These are phyloP conservation scores for Lacanobia oleracea DNA, from an alignment of 2,888 invertebrate genomes.

Conservation along the genomic window DNA sequence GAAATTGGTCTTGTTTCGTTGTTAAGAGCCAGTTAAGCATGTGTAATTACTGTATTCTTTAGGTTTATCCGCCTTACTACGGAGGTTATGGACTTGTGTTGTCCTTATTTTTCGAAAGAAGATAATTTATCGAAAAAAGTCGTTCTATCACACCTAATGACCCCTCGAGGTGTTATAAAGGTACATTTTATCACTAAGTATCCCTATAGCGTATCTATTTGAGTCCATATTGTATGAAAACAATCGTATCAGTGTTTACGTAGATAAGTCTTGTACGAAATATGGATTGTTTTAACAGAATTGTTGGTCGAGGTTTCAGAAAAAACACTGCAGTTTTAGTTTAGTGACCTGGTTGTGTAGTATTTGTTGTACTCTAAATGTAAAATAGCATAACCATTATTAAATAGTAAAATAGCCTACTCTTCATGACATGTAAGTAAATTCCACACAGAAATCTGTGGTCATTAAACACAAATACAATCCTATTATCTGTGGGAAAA, in stretches of 20 bases:
- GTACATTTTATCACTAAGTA: constrained; percentile 77
- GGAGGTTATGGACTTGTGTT: constrained; percentile 89
- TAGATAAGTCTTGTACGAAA: constrained; percentile 78
- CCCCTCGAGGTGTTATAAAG: constrained; percentile 83
- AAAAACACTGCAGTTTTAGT: constrained; percentile 53
- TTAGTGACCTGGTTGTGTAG: constrained; percentile 44
- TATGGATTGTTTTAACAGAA: constrained; percentile 69
- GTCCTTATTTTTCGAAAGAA: constrained; percentile 85
- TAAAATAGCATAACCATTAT: not conserved
- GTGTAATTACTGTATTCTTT: constrained; percentile 80
- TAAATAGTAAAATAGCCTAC: not conserved
- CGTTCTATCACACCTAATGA: constrained; percentile 86
- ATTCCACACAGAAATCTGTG: not conserved
- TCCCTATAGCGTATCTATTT: constrained; percentile 65
- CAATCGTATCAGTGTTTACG: constrained; percentile 84
- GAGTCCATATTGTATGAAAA: constrained; percentile 76
- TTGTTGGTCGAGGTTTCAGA: constrained; percentile 64
- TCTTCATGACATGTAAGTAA: constrained; percentile 17
- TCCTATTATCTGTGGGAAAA: not conserved
- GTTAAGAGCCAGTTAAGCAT: constrained; percentile 66
- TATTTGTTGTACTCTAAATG: constrained; percentile 32
- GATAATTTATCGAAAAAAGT: constrained; percentile 82
- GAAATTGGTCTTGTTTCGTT: constrained; percentile 69
- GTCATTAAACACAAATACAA: not conserved
- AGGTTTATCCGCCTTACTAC: constrained; percentile 84